Evolutionary conservation across 2,888 invertebrate species (phyloP).

Genomic region (Neoascia interrupta): DNA sequence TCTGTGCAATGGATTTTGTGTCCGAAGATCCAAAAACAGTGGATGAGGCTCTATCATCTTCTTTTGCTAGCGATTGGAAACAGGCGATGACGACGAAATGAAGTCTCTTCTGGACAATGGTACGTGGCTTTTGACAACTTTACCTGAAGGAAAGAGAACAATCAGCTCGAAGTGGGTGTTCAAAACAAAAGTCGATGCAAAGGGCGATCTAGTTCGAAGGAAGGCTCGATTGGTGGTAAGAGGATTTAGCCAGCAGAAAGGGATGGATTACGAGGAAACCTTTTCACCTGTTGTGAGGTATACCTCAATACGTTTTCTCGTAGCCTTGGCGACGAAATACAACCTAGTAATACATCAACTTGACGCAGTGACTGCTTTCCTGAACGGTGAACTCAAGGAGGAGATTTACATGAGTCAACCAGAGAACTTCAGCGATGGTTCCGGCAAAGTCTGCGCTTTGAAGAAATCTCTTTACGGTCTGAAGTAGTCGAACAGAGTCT

Average conservation of each 20-base stretch:
- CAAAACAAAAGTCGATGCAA: neutral
- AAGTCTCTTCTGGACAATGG: neutral
- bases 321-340: neutral
- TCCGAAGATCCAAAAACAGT: neutral
- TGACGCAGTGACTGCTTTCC: neutral
- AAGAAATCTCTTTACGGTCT: neutral
- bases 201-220: neutral
- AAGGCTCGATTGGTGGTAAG: constrained; percentile 2
- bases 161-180: constrained; percentile 1
- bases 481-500: constrained; percentile 9
- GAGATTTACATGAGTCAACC: neutral
- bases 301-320: neutral
- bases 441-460: neutral
- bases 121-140: neutral
- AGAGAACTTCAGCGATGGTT: neutral
- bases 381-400: neutral
- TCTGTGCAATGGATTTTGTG: neutral
- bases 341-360: neutral
- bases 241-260: constrained; percentile 6
- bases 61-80: neutral
- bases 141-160: neutral
- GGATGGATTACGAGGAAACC: constrained; percentile 23
- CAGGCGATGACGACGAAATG: neutral
- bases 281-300: constrained; percentile 12
- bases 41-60: neutral